Evolutionary conservation across 2,888 invertebrate species (phyloP).

Genomic region (Carterocephalus palaemon): DNA sequence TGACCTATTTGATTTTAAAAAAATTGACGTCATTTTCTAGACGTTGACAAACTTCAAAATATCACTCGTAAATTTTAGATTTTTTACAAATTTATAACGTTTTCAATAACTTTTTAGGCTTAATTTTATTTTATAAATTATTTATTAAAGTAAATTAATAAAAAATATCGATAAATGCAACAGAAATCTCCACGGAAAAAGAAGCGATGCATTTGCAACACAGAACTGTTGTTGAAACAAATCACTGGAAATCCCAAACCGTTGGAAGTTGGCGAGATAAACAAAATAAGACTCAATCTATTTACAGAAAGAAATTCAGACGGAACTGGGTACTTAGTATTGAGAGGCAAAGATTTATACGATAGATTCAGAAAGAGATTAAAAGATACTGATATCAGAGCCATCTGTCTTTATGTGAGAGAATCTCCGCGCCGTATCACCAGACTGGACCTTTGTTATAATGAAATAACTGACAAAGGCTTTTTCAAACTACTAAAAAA

Average conservation of each 20-base stretch:
- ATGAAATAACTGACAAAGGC: conserved; percentile 75
- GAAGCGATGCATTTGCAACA: conserved; percentile 56
- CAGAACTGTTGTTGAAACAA: conserved; percentile 40
- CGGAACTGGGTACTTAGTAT: conserved; percentile 68
- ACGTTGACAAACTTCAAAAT: no score
- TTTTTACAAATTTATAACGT: background rate
- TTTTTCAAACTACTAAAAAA: conserved; percentile 63
- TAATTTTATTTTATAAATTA: no score
- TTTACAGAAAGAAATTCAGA: conserved; percentile 77
- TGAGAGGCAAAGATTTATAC: conserved; percentile 73
- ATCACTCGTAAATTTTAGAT: no score
- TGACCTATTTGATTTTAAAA: no score
- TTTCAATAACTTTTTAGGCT: no score
- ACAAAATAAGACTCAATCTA: conserved; percentile 53
- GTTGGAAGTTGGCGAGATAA: conserved; percentile 43
- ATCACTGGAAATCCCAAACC: conserved; percentile 45
- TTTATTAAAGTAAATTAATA: no score
- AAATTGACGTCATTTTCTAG: no score
- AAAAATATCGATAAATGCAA: conserved; percentile 18
- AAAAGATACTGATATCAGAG: conserved; percentile 65
- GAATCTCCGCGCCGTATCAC: conserved; percentile 63
- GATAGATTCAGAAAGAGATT: conserved; percentile 67
- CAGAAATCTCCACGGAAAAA: conserved; percentile 28
- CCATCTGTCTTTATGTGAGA: conserved; percentile 68
- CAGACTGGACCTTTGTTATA: conserved; percentile 76